phyloP scores from a whole-genome alignment of 53 echinoderm and acorn worm genomes.

The Stichopus horrens region DNA sequence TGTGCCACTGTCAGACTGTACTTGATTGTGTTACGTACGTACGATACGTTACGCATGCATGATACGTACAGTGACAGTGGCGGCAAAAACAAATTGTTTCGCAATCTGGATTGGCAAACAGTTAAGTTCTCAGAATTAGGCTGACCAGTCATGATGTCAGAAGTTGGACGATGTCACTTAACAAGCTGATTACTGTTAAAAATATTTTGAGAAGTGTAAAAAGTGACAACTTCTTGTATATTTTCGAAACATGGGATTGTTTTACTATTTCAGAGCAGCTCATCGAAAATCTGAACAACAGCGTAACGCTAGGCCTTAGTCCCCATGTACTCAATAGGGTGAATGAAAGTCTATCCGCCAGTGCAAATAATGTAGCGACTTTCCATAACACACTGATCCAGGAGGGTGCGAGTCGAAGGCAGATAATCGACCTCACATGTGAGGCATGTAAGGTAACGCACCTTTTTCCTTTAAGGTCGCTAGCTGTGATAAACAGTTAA shows the following conservation, averaged over 20 bases:
- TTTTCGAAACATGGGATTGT: conserved; percentile 30
- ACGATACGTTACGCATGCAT: too few relatives aligned
- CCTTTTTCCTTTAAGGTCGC: background rate
- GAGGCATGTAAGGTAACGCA: conserved; percentile 17
- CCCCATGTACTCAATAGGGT: background rate
- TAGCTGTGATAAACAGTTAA: too few relatives aligned
- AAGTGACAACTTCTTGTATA: background rate
- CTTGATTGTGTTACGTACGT: too few relatives aligned
- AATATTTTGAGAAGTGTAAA: conserved; percentile 3
- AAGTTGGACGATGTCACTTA: conserved; percentile 2
- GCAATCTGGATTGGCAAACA: too few relatives aligned
- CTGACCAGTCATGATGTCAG: background rate
- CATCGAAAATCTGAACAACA: background rate
- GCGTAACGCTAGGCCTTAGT: background rate
- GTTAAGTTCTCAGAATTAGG: too few relatives aligned
- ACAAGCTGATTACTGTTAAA: background rate
- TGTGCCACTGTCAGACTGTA: too few relatives aligned
- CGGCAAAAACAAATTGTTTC: too few relatives aligned
- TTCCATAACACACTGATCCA: background rate
- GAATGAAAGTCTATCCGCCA: background rate
- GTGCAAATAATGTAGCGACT: background rate
- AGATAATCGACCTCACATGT: background rate
- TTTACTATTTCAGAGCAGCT: background rate
- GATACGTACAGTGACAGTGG: too few relatives aligned
- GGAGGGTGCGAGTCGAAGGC: conserved; percentile 1